Conservation (phyloP, 1,140 invertebrate species). For the Zophobas morio region DNA sequence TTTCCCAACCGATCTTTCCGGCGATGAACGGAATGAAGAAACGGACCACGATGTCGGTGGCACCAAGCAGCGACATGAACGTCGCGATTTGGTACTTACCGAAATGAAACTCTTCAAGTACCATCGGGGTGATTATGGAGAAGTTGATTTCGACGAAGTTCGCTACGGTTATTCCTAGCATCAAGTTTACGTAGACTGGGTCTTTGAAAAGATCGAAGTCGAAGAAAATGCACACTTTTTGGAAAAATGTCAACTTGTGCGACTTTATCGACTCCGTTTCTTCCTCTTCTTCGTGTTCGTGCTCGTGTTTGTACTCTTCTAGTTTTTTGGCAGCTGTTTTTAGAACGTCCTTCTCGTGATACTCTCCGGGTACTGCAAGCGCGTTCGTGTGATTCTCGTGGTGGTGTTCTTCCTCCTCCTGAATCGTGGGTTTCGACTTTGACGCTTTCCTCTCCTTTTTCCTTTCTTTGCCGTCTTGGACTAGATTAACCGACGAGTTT, state of each 20-base stretch:
- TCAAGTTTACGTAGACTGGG: conserved; percentile 75
- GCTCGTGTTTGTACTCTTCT: conserved; percentile 53
- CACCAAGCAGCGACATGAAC: conserved; percentile 74
- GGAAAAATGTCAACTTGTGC: conserved; percentile 50
- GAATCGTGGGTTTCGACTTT: conserved; percentile 66
- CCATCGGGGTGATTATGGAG: conserved; percentile 76
- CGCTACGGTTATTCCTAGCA: conserved; percentile 78
- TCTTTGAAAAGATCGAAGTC: conserved; percentile 73
- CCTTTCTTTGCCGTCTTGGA: conserved; percentile 51
- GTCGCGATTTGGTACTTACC: conserved; percentile 72
- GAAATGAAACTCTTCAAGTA: conserved; percentile 74
- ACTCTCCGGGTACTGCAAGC: conserved; percentile 16
- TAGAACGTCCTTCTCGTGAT: conserved; percentile 59
- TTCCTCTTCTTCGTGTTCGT: conserved; percentile 46
- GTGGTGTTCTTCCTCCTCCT: conserved; percentile 69
- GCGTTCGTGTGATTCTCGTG: conserved; percentile 60
- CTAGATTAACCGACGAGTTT: conserved; percentile 66
- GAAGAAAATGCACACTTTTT: conserved; percentile 68
- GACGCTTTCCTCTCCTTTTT: conserved; percentile 69
- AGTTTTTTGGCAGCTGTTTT: conserved; percentile 60
- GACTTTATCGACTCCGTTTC: conserved; percentile 15
- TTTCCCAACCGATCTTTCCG: conserved; percentile 75
- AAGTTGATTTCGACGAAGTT: conserved; percentile 81
- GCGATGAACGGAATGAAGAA: conserved; percentile 75
- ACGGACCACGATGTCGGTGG: conserved; percentile 73